Evolutionary conservation across 1,140 invertebrate genomes (phyloP), one percentile per base, ranked within the genome.

Genomic region (Kradibia gibbosae): DNA sequence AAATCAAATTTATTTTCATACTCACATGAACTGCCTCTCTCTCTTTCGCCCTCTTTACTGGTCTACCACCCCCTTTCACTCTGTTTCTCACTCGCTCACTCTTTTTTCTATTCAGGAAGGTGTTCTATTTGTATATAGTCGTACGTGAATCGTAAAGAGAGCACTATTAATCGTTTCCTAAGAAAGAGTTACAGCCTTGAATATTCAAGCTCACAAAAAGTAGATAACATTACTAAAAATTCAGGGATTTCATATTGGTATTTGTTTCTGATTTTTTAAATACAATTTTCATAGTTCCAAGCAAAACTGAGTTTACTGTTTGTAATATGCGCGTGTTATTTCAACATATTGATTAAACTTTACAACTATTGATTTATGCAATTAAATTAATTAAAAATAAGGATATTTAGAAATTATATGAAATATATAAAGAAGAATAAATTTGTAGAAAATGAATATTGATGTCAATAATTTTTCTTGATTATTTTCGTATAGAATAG

Each of bases 1-100:
- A 86, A 90, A 90, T 90, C 87, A 90, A 90, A 90, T 90, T 90
- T 87, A 90, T 89, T 90, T 90, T 90, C 88, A 90, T 90, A 90
- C 88, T 87, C 86, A 82, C 86, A 22, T 3, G 67, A n/a, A 73
- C 20, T 65, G 39, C 45, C 74, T 57, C 50, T 28, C 73, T 3
- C 42, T 75, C 48, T 60, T 42, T 67, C 50, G 50, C 20, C 80
- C 36, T 80, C 60, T 78, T 13, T 42, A 71, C 62, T 15, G 10
- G n/a, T 62, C 25, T 62, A 10, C 8, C 60, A 28, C 60, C 7
- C 25, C 10, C 60, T 62, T 25, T 20, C 17, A 3, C 62, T 36
- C 62, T 39, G 13, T 20, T 17, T 39, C 62, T 67, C 17, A 39
- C 62, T 39, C 31, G 10, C 34, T 39, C 62, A 10, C 62, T 39